phyloP scores from a whole-genome alignment of 1,140 invertebrate species.

The Drosophila ficusphila region DNA sequence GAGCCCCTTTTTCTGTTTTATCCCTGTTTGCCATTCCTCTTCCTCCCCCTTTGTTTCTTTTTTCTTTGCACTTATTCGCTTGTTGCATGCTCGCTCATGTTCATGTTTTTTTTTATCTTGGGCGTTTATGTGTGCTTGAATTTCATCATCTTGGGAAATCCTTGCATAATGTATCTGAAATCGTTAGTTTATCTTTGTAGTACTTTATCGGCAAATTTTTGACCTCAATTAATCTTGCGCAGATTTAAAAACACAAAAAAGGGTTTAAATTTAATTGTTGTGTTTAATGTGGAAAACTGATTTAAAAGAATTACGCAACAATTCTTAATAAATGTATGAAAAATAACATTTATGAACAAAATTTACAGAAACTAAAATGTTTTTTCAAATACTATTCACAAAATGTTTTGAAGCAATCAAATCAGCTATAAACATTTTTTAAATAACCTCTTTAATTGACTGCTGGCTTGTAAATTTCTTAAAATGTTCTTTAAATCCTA shows the following conservation, averaged over 20 bases:
- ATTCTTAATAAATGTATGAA: no score
- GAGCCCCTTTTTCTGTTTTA: conserved; percentile 67
- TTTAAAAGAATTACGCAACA: no score
- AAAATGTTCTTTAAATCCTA: no score
- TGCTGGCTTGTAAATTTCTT: no score
- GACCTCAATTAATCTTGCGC: conserved; percentile 27
- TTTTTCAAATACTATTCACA: no score
- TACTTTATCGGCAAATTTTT: conserved; percentile 6
- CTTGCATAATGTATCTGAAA: conserved; percentile 44
- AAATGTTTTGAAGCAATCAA: no score
- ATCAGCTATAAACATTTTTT: no score
- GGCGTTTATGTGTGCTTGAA: conserved; percentile 32
- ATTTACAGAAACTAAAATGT: no score
- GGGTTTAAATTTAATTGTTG: not conserved
- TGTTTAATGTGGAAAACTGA: no score
- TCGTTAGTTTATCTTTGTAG: conserved; percentile 15
- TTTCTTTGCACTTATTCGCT: conserved; percentile 36
- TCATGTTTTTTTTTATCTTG: conserved; percentile 27
- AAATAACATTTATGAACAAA: no score
- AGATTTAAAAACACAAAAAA: no score
- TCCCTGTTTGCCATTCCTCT: conserved; percentile 13
- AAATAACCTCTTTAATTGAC: no score
- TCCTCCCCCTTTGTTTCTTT: not conserved
- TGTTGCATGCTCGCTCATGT: conserved; percentile 69
- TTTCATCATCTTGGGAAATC: conserved; percentile 72